Base-by-base conservation (phyloP, 1,140 invertebrate genomes). In the Drosophila willistoni region DNA sequence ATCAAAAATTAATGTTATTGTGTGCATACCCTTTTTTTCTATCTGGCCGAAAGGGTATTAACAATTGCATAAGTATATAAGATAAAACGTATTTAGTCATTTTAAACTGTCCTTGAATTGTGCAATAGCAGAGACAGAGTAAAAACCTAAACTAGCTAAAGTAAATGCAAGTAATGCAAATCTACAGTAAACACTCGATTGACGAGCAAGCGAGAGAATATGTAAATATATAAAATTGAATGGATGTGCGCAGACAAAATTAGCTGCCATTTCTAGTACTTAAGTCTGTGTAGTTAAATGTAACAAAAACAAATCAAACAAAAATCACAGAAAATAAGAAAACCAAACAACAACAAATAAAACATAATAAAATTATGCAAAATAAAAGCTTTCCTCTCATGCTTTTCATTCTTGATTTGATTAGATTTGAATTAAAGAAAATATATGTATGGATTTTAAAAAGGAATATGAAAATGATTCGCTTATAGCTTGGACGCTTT, bases 251-350 rank as follows among this genome's bases (percentile, higher is more conserved):
- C 42, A 42, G 75, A 66, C n/a, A 39, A 29, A 81, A 68, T 79
- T 36, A 59, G n/a, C 56, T 72, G 65, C 17, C 44, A 82, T 72
- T 69, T 68, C 7, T 87, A 89, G 77, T 13, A 34, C 13, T 34
- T 87, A 87, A 87, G 83, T 87, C 81, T 87, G 84, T 87, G 83
- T 87, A 87, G 84, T 87, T 87, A 87, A 87, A 87, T 87, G 79
- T 87, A 87, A 87, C 73, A 75, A 47, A 51, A 51, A 51, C 17
- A 51, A 51, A 51, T 51, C 44, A 51, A 51, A 51, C 7, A 51
- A 59, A 76, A 86, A 87, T 87, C 83, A 79, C 67, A 63, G 62
- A 57, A 36, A 68, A 68, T 68, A 77, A 65, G 56, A 63, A 63
- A 77, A 64, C 63, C 65, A 79, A 74, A 71, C 81, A 82, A 60